A percentile compares a stretch with the other conserved stretches of the same genome.
phyloP scores from a whole-genome alignment of 2,888 invertebrate genomes.

The Drosophila dives region DNA sequence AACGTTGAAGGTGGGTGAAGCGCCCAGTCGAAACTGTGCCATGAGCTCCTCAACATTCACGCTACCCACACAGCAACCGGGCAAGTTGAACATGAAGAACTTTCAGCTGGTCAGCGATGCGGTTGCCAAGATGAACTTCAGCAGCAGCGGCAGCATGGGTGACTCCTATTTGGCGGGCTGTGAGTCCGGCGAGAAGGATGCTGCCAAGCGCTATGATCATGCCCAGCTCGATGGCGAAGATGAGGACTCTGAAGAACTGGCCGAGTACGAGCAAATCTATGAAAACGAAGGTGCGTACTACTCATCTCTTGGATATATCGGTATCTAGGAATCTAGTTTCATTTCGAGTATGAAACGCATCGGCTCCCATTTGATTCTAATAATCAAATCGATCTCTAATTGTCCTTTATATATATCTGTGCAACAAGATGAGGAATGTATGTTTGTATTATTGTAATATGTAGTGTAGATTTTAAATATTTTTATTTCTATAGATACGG shows the following conservation, averaged over 20 bases:
- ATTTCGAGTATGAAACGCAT: neutral
- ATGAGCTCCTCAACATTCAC: conserved; percentile 72
- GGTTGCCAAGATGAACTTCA: conserved; percentile 89
- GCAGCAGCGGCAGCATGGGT: conserved; percentile 74
- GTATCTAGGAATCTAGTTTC: neutral
- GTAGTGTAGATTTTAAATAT: neutral
- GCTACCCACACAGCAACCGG: conserved; percentile 89
- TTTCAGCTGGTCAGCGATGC: conserved; percentile 95
- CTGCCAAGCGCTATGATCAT: conserved; percentile 86
- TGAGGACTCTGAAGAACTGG: conserved; percentile 88
- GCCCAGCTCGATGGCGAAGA: conserved; percentile 91
- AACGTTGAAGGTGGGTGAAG: conserved; percentile 87
- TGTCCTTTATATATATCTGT: neutral
- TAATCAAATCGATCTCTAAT: neutral
- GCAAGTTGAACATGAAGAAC: conserved; percentile 95
- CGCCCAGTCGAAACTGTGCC: conserved; percentile 72
- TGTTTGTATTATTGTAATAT: neutral
- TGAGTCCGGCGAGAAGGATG: conserved; percentile 80
- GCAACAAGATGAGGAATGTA: neutral
- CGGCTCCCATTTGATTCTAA: neutral
- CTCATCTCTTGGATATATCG: neutral
- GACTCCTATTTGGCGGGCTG: conserved; percentile 77
- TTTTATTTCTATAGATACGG: neutral
- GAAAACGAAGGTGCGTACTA: conserved; percentile 86
- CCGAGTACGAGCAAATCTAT: conserved; percentile 90